phyloP scores from a whole-genome alignment of 2,888 invertebrate genomes.

The Drosophila melanosoma region DNA sequence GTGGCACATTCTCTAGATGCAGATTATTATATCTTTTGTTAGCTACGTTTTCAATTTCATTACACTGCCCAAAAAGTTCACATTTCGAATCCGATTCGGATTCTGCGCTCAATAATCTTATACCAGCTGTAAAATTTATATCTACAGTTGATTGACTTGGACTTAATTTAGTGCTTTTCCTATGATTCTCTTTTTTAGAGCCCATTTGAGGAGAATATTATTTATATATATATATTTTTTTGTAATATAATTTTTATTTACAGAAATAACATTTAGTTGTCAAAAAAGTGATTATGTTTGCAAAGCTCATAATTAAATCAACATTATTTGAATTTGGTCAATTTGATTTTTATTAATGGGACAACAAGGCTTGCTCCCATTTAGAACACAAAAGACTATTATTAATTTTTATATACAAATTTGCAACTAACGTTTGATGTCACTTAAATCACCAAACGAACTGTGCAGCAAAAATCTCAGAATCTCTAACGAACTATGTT shows the following conservation, averaged over 20 bases:
- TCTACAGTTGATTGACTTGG: not conserved
- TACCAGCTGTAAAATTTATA: not conserved
- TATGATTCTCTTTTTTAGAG: not conserved
- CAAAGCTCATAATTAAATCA: constrained; percentile 5
- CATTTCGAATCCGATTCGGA: not conserved
- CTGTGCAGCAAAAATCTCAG: too few relatives aligned
- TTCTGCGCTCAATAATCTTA: not conserved
- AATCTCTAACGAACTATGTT: too few relatives aligned
- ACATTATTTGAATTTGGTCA: not conserved
- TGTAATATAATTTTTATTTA: not conserved
- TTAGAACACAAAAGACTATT: not conserved
- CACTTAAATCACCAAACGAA: too few relatives aligned
- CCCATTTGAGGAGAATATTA: not conserved
- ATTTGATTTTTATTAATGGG: not conserved
- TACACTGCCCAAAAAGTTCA: not conserved
- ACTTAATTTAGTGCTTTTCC: not conserved
- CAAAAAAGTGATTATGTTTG: not conserved
- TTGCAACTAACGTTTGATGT: too few relatives aligned
- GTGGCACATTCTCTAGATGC: not conserved
- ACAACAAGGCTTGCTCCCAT: not conserved
- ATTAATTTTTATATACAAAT: too few relatives aligned
- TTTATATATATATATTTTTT: not conserved
- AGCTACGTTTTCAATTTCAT: not conserved
- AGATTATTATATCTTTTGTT: not conserved
- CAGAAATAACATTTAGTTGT: not conserved